Evolutionary conservation across 2,797 vertebrate genomes (phyloP), one percentile per base, ranked within the genome.

Genomic region (Melanotaenia maccullochi): DNA sequence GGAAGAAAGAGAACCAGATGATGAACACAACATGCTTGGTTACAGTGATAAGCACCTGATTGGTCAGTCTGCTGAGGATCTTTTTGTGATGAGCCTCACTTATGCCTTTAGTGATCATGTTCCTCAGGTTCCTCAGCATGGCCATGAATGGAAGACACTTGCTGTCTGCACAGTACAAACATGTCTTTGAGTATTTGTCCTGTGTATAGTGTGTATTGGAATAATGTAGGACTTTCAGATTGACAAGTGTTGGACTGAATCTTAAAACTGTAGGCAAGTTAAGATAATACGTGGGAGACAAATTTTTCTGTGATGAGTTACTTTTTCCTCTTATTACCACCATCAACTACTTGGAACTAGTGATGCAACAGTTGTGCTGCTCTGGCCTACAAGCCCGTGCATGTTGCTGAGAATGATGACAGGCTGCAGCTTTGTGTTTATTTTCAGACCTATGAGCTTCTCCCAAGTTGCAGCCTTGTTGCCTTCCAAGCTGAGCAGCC

Each of bases 71-170:
- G 72, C 81, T 68, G 49, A 96, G 92, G 65, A 97, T 82, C 64
- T 92, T 90, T 8, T 78, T 76, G 32, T 98, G 97, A 90, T 97
- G 96, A 25, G 24, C 82, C 28, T 91, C 72, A 33, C 96, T 96
- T 87, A 98, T 93, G 32, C 96, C 95, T 5, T 61, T 76, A 0
- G 36, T 82, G 65, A 97, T 95, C 89, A 98, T 89, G 90, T 94
- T 97, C 70, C 96, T 91, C 76, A 98, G 88, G 85, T 97, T 97
- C 85, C 96, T 95, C 86, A 98, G 85, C 95, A 96, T 96, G 49
- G 96, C 97, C 96, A 97, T 97, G 86, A 96, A 97, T 0, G 96
- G 96, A 18, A 98, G 93, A 73, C 96, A 94, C 63, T 91, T 92
- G 0, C 81, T 85, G 79, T 96, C 97, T 98, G 85, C 18, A 69